Evolutionary conservation across 2,888 invertebrate genomes (phyloP).

Genomic region (Cosmia pyralina): DNA sequence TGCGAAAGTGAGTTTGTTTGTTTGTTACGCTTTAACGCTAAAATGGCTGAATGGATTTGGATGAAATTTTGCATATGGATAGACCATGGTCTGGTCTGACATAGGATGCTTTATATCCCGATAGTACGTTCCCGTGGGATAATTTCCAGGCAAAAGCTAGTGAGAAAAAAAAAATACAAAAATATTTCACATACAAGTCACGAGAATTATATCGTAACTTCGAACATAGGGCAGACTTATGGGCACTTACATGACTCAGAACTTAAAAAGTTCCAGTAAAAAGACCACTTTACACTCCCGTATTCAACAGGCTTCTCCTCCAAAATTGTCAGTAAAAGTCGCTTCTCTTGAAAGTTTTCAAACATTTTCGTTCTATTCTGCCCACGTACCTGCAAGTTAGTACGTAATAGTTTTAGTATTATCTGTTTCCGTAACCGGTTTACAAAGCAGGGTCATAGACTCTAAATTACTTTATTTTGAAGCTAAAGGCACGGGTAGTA

Average conservation of each 20-base stretch:
- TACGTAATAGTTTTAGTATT: slow-evolving; percentile 26
- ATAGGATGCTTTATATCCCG: too few species aligned
- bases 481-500: not conserved
- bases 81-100: too few species aligned
- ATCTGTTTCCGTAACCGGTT: slow-evolving; percentile 15
- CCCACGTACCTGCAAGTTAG: slow-evolving; percentile 38
- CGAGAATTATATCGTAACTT: not conserved
- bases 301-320: slow-evolving; percentile 37
- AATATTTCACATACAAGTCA: not conserved
- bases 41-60: too few species aligned
- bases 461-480: slow-evolving; percentile 24
- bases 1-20: too few species aligned
- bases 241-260: not conserved
- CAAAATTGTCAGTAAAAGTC: not conserved
- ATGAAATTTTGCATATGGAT: too few species aligned
- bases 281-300: not conserved
- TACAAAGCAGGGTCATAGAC: not conserved
- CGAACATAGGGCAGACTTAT: not conserved
- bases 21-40: too few species aligned
- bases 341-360: not conserved
- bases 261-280: slow-evolving; percentile 7
- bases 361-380: slow-evolving; percentile 11
- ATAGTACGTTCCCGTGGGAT: too few species aligned
- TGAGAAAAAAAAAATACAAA: not conserved
- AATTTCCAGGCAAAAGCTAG: not conserved